Evolutionary conservation across 2,797 vertebrate genomes (phyloP), one percentile per base, ranked within the genome.

Genomic region (Luscinia luscinia): DNA sequence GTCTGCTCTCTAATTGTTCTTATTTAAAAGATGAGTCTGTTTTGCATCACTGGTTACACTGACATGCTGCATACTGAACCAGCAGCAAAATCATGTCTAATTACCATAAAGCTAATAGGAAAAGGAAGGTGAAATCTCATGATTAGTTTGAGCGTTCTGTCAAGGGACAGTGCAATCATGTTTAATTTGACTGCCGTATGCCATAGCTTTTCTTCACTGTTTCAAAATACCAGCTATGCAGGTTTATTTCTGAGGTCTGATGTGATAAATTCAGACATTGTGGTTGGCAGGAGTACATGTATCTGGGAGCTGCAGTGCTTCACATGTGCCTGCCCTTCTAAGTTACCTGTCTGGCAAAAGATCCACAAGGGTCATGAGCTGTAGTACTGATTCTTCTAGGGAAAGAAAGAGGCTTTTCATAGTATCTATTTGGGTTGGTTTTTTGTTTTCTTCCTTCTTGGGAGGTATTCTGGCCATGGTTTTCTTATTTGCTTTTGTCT

Each of bases 111-210:
- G 89, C 87, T 96, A 96, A 96, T 94, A 94, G 94, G 91, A 95
- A 95, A 91, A 93, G 93, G 96, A 97, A 95, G 87, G 95, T 96
- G 96, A 94, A 97, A 92, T 95, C 94, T 95, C 87, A 64, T 91
- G 11, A 97, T 97, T 94, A 95, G 84, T 87, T 94, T 67, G 91
- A 91, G 80, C 43, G 32, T 88, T 96, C 85, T 94, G 87, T 93
- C 93, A 95, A 84, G 92, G 93, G 96, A 95, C 91, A 93, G 89
- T 57, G 73, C 91, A 97, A 82, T 96, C 92, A 88, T 84, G 83
- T 95, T 94, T 95, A 90, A 97, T 96, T 96, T 96, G 85, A 90
- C 63, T 95, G 89, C 95, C 59, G 40, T 94, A 93, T 94, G 94
- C 94, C 8, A 1, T 17, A 84, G 89, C 78, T 93, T 94, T 96